Evolutionary conservation across 2,113 vertebrate genomes (phyloP).

Genomic region (Xiphophorus maculatus): DNA sequence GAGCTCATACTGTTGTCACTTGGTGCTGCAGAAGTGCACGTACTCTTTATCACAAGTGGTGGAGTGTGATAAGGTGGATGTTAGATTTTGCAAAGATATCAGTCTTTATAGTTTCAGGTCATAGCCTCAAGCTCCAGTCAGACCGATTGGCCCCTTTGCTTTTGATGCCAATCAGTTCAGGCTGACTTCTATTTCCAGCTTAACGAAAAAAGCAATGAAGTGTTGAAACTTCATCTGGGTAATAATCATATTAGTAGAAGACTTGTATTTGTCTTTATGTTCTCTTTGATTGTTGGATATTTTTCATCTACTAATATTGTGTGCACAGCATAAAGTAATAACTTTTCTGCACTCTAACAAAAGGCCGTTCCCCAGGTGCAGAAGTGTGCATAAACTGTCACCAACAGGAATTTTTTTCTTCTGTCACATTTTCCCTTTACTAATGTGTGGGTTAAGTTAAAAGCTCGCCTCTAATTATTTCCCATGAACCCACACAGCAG

Average conservation of each 20-base stretch:
- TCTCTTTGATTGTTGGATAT: not conserved
- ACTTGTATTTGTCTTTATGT: not conserved
- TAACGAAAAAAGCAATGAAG: not conserved
- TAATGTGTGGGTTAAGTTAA: constrained; percentile 4
- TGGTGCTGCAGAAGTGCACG: not conserved
- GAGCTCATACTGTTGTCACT: constrained; percentile 1
- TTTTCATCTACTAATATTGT: not conserved
- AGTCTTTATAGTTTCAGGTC: not conserved
- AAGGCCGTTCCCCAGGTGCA: not conserved
- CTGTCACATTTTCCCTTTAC: constrained; percentile 28
- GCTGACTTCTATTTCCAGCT: no score
- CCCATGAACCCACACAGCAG: constrained; percentile 18
- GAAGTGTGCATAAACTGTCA: not conserved
- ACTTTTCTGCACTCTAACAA: not conserved
- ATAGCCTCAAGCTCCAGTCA: no score
- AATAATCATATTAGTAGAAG: no score
- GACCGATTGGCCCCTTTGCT: not conserved
- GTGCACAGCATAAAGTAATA: not conserved
- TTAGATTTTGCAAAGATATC: not conserved
- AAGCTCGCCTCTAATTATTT: constrained; percentile 36
- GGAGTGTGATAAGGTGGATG: not conserved
- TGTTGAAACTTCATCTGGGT: not conserved
- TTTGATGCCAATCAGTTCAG: not conserved
- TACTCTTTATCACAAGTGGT: not conserved
- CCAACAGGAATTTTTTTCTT: not conserved